These are phyloP conservation scores for Pachyrhynchus sulphureomaculatus DNA, from an alignment of 1,140 invertebrate genomes.

Conservation along the genomic window DNA sequence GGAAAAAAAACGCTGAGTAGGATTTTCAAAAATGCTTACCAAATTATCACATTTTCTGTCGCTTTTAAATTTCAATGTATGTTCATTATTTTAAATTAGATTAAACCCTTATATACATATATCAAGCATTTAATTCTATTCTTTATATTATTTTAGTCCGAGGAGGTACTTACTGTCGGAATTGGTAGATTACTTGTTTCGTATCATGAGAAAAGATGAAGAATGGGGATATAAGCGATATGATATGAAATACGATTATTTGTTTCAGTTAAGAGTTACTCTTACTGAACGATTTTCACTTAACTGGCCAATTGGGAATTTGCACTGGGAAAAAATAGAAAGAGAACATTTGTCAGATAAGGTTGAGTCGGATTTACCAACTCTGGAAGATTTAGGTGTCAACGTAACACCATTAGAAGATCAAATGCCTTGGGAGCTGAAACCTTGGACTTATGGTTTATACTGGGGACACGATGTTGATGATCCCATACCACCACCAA, in stretches of 20 bases:
- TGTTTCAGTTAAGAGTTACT: conserved; percentile 67
- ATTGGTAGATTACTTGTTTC: conserved; percentile 76
- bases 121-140: too few species aligned
- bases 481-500: conserved; percentile 62
- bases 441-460: conserved; percentile 60
- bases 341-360: conserved; percentile 75
- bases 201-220: conserved; percentile 69
- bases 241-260: conserved; percentile 69
- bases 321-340: conserved; percentile 80
- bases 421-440: conserved; percentile 75
- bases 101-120: too few species aligned
- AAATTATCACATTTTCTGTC: too few species aligned
- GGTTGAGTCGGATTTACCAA: conserved; percentile 65
- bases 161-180: conserved; percentile 77
- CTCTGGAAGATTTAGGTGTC: conserved; percentile 86
- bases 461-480: conserved; percentile 79
- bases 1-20: too few species aligned
- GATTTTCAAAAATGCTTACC: too few species aligned
- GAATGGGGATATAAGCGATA: conserved; percentile 64
- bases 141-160: conserved; percentile 69
- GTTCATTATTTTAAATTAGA: too few species aligned
- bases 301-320: conserved; percentile 64
- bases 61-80: too few species aligned
- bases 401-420: conserved; percentile 72
- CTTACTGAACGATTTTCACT: conserved; percentile 61